phyloP scores from a whole-genome alignment of 30 jellyfish, hydroid and myxozoan species.

The Mastigias papua region DNA sequence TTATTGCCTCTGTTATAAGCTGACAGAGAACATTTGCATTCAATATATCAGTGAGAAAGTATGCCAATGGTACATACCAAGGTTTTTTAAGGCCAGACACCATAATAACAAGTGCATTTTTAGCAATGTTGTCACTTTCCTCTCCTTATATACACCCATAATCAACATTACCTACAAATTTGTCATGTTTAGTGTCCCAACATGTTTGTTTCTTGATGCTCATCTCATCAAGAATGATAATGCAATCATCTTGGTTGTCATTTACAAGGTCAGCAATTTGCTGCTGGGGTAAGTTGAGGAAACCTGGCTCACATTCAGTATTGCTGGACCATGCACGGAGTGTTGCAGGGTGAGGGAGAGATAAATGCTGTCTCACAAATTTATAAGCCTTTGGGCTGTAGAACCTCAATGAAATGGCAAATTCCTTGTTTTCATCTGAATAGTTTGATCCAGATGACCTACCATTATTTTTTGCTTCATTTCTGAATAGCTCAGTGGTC shows the following conservation, averaged over 20 bases:
- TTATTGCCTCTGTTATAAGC: too few species aligned
- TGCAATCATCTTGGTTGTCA: slow-evolving; percentile 6
- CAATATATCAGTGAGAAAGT: slow-evolving; percentile 23
- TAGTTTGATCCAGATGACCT: background rate
- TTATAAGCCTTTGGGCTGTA: slow-evolving; percentile 45
- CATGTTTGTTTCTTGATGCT: slow-evolving; percentile 15
- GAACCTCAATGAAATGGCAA: slow-evolving; percentile 42
- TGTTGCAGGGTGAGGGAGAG: slow-evolving; percentile 49
- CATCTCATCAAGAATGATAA: slow-evolving; percentile 46
- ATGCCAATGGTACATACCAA: slow-evolving; percentile 30
- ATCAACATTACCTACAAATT: slow-evolving; percentile 56
- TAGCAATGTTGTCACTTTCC: slow-evolving; percentile 15
- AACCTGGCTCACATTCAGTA: slow-evolving; percentile 57
- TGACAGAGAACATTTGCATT: background rate
- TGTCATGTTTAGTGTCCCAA: slow-evolving; percentile 34
- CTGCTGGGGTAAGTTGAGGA: slow-evolving; percentile 15
- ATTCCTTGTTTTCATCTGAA: slow-evolving; percentile 19
- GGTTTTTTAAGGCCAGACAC: slow-evolving; percentile 4
- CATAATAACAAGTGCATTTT: slow-evolving; percentile 45
- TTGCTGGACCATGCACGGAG: slow-evolving; percentile 47
- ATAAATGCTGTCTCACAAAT: background rate
- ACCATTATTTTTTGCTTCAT: background rate
- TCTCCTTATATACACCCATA: slow-evolving; percentile 27
- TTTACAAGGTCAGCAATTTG: background rate
- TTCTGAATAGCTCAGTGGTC: background rate